Conservation (phyloP, 2,113 vertebrate genomes). For the Tupaia chinensis region DNA sequence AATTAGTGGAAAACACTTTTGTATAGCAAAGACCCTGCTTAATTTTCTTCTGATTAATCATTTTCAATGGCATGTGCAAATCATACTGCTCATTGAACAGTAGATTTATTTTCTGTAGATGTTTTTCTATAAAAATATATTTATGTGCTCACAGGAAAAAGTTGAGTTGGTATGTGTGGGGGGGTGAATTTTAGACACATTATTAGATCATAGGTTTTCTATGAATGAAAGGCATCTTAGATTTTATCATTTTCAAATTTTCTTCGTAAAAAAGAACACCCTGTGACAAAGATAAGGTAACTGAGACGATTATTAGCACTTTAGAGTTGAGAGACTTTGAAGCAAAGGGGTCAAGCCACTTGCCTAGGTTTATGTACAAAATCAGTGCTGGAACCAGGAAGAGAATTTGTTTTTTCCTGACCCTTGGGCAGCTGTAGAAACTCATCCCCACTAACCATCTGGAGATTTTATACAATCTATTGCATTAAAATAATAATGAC, state of each 20-base stretch:
- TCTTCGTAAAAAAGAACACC: slow-evolving; percentile 74
- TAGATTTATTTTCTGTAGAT: slow-evolving; percentile 52
- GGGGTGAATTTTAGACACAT: slow-evolving; percentile 49
- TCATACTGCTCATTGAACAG: slow-evolving; percentile 5
- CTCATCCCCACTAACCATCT: not conserved
- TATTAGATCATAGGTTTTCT: slow-evolving; percentile 5
- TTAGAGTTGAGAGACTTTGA: slow-evolving; percentile 5
- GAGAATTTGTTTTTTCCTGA: slow-evolving; percentile 1
- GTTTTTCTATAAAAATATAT: slow-evolving; percentile 83
- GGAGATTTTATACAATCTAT: slow-evolving; percentile 11
- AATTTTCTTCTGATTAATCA: slow-evolving; percentile 45
- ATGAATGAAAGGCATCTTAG: slow-evolving; percentile 75
- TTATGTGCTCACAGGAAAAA: slow-evolving; percentile 75
- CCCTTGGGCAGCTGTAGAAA: not conserved
- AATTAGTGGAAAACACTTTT: slow-evolving; percentile 64
- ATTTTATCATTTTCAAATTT: slow-evolving; percentile 58
- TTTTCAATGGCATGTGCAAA: slow-evolving; percentile 62
- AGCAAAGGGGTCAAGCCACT: slow-evolving; percentile 5
- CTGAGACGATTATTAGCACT: slow-evolving; percentile 60
- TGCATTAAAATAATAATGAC: not conserved
- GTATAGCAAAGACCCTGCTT: slow-evolving; percentile 63
- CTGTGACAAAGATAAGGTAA: slow-evolving; percentile 67
- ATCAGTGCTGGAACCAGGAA: slow-evolving; percentile 61
- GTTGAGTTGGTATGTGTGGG: slow-evolving; percentile 3
- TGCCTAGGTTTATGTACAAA: not conserved